Evolutionary conservation across 2,113 vertebrate genomes (phyloP).

Genomic region (Phainopepla nitens): DNA sequence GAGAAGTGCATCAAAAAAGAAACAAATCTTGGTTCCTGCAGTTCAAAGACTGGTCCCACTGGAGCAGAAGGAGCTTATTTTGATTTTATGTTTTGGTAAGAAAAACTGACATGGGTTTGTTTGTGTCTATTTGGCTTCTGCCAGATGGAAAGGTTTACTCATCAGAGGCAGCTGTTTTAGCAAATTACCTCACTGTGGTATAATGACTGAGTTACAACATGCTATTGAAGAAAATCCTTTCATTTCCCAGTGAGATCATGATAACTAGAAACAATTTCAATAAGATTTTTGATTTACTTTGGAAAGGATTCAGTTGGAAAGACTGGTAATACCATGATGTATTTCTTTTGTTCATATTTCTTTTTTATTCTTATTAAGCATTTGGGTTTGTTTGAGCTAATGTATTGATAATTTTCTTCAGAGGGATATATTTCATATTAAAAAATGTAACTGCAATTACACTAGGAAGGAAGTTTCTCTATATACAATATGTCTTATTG

Average conservation of each 20-base stretch:
- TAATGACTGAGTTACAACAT: constrained; percentile 70
- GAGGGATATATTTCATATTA: constrained; percentile 42
- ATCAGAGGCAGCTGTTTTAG: constrained; percentile 77
- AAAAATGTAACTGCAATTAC: constrained; percentile 42
- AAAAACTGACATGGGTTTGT: constrained; percentile 49
- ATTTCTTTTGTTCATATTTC: constrained; percentile 54
- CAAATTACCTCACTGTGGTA: constrained; percentile 74
- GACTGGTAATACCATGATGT: constrained; percentile 45
- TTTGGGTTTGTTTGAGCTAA: constrained; percentile 54
- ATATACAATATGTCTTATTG: background rate
- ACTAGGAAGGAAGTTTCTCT: background rate
- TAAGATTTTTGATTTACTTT: constrained; percentile 71
- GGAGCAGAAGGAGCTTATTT: constrained; percentile 29
- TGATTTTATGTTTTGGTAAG: constrained; percentile 24
- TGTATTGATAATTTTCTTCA: constrained; percentile 47
- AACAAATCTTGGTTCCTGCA: background rate
- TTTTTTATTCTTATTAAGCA: constrained; percentile 21
- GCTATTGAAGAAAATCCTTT: constrained; percentile 70
- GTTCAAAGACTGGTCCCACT: background rate
- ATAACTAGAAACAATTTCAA: constrained; percentile 71
- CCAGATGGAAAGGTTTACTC: constrained; percentile 78
- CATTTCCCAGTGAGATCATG: constrained; percentile 70
- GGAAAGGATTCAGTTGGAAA: constrained; percentile 68
- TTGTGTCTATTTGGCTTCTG: constrained; percentile 64
- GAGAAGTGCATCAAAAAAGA: background rate